phyloP scores from a whole-genome alignment of 2,888 invertebrate genomes.

The Syrista parreyssii region DNA sequence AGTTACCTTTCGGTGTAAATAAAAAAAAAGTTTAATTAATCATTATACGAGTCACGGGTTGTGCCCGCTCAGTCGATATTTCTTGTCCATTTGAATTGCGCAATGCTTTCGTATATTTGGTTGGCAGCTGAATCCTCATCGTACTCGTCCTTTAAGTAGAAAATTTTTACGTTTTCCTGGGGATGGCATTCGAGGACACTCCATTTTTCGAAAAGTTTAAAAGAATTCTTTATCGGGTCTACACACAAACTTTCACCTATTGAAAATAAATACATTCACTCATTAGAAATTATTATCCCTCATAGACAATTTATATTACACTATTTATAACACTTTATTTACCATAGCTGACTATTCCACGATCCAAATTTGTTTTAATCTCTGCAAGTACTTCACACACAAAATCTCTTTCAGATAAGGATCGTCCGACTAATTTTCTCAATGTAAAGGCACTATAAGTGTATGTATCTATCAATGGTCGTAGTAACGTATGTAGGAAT shows the following conservation, averaged over 20 bases:
- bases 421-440: slow-evolving; percentile 69
- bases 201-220: slow-evolving; percentile 85
- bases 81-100: slow-evolving; percentile 57
- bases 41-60: slow-evolving; percentile 9
- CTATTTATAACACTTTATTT: slow-evolving; percentile 46
- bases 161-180: slow-evolving; percentile 55
- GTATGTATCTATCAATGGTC: slow-evolving; percentile 83
- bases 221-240: slow-evolving; percentile 86
- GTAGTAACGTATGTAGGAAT: slow-evolving; percentile 71
- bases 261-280: neutral
- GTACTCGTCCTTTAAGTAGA: slow-evolving; percentile 55
- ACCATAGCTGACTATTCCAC: slow-evolving; percentile 74
- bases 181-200: slow-evolving; percentile 75
- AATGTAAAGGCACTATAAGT: slow-evolving; percentile 73
- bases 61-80: slow-evolving; percentile 43
- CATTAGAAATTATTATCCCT: neutral
- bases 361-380: slow-evolving; percentile 73
- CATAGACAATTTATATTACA: neutral
- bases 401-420: slow-evolving; percentile 75
- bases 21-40: slow-evolving; percentile 23
- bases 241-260: slow-evolving; percentile 89
- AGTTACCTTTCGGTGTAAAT: neutral
- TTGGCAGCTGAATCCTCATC: slow-evolving; percentile 51
- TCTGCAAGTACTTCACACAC: slow-evolving; percentile 75
- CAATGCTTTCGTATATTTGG: slow-evolving; percentile 52